Evolutionary conservation across 2,113 vertebrate genomes (phyloP).

Genomic region (Acanthisitta chloris): DNA sequence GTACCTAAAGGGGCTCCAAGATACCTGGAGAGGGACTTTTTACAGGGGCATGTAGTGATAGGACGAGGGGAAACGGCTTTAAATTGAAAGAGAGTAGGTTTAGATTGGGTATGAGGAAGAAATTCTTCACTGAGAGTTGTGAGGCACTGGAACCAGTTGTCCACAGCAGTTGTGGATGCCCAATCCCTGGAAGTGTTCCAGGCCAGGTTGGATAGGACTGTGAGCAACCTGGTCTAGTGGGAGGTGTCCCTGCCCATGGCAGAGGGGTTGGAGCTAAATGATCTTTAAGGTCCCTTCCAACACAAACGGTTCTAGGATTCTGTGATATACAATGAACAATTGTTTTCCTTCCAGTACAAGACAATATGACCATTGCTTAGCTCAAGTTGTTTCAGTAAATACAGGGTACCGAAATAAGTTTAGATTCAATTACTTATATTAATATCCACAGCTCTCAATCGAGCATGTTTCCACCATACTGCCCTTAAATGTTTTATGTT

Average conservation of each 20-base stretch:
- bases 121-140: neutral
- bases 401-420: neutral
- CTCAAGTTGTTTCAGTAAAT: constrained; percentile 21
- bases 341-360: constrained; percentile 5
- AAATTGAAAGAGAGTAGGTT: neutral
- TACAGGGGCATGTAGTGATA: neutral
- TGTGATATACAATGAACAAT: neutral
- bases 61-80: neutral
- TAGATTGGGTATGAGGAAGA: neutral
- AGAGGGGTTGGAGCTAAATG: neutral
- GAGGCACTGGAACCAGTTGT: neutral
- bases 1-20: neutral
- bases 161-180: neutral
- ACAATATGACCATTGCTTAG: neutral
- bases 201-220: neutral
- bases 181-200: neutral
- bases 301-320: neutral
- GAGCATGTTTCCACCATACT: constrained; percentile 1
- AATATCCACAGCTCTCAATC: constrained; percentile 32
- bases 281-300: neutral
- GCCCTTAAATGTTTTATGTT: constrained; percentile 43
- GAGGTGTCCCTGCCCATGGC: neutral
- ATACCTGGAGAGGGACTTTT: neutral
- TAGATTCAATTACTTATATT: constrained; percentile 37
- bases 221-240: neutral